phyloP scores from a whole-genome alignment of 2,113 vertebrate genomes.

The Festucalex cinctus region DNA sequence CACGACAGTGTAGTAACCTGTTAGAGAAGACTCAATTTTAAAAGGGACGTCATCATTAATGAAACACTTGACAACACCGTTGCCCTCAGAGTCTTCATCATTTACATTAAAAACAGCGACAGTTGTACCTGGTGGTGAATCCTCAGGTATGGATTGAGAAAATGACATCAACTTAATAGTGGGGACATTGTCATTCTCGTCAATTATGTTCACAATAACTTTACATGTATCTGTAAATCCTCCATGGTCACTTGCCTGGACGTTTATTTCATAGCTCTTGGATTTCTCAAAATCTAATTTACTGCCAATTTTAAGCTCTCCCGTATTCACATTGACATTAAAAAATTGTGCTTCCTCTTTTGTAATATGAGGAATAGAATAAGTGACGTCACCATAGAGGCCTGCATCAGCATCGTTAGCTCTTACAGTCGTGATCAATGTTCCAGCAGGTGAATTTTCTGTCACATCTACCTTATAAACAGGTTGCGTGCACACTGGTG shows the following conservation, averaged over 20 bases:
- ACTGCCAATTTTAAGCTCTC: constrained; percentile 55
- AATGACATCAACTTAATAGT: constrained; percentile 65
- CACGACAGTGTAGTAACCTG: constrained; percentile 13
- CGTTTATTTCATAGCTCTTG: constrained; percentile 41
- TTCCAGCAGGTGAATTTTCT: constrained; percentile 51
- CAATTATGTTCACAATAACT: constrained; percentile 59
- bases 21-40: constrained; percentile 19
- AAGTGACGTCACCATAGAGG: constrained; percentile 49
- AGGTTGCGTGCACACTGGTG: constrained; percentile 56
- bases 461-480: constrained; percentile 61
- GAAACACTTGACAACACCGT: constrained; percentile 12
- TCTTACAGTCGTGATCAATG: constrained; percentile 49
- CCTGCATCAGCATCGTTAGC: constrained; percentile 66
- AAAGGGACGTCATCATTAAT: constrained; percentile 12
- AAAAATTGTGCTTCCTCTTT: constrained; percentile 52
- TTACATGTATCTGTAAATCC: constrained; percentile 54
- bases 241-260: constrained; percentile 61
- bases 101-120: constrained; percentile 64
- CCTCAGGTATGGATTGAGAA: constrained; percentile 58
- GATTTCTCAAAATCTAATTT: constrained; percentile 63
- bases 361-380: constrained; percentile 27
- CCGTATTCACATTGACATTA: constrained; percentile 59
- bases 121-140: constrained; percentile 61
- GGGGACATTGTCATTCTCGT: constrained; percentile 71
- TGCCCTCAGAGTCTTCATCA: constrained; percentile 61